A percentile compares a stretch with the other conserved stretches of the same genome.
These are phyloP conservation scores for Corydoras sp. DNA, from an alignment of 2,113 vertebrate genomes.

Conservation along the genomic window DNA sequence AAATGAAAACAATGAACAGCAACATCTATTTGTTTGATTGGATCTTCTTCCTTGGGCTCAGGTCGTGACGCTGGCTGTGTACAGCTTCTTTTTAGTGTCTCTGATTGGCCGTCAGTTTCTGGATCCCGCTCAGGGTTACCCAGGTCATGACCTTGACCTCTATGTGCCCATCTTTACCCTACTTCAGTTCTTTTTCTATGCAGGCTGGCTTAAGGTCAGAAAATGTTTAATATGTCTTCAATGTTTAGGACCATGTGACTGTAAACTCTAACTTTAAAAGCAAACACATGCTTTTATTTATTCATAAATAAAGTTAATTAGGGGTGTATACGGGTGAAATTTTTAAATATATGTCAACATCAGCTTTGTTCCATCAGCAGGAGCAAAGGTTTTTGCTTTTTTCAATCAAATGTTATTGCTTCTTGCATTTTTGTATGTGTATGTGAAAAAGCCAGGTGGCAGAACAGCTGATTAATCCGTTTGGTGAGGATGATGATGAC, in stretches of 20 bases:
- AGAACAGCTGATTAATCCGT: slow-evolving; percentile 87
- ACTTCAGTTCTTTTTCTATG: slow-evolving; percentile 92
- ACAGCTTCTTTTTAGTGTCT: slow-evolving; percentile 90
- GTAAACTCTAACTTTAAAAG: too few species aligned
- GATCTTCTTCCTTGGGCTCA: slow-evolving; percentile 37
- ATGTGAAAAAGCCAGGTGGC: slow-evolving; percentile 68
- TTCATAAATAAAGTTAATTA: too few species aligned
- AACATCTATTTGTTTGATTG: background rate
- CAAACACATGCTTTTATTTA: too few species aligned
- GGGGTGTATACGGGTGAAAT: too few species aligned
- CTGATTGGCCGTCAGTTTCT: slow-evolving; percentile 90
- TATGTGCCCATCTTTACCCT: slow-evolving; percentile 88
- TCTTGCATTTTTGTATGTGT: background rate
- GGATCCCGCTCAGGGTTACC: slow-evolving; percentile 79
- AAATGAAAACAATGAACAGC: background rate
- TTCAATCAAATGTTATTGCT: background rate
- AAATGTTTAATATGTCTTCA: too few species aligned
- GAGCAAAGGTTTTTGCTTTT: too few species aligned
- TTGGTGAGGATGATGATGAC: slow-evolving; percentile 89
- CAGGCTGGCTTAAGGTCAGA: slow-evolving; percentile 88
- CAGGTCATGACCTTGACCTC: slow-evolving; percentile 82
- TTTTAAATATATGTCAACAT: too few species aligned
- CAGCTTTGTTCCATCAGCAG: too few species aligned
- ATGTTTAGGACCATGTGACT: too few species aligned
- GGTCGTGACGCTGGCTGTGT: slow-evolving; percentile 91